These are phyloP conservation scores for Hirtodrosophila confusa DNA, from an alignment of 2,888 invertebrate species.

Conservation along the genomic window DNA sequence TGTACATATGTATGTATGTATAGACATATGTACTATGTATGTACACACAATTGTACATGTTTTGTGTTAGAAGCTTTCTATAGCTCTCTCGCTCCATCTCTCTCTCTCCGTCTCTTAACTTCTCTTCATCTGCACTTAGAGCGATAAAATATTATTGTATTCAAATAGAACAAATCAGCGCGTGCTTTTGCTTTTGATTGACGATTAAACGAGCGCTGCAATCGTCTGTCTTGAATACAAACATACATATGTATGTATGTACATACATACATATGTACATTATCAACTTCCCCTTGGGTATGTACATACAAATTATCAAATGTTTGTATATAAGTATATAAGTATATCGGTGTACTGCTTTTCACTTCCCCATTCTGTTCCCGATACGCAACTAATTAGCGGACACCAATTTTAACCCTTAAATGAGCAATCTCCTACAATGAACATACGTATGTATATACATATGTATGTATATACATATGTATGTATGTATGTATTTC, in stretches of 20 bases:
- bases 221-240: slow-evolving; percentile 7
- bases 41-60: too few relatives aligned
- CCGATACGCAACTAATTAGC: slow-evolving; percentile 37
- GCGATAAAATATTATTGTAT: slow-evolving; percentile 45
- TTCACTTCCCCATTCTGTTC: slow-evolving; percentile 18
- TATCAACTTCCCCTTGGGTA: too few relatives aligned
- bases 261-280: background rate
- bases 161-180: slow-evolving; percentile 39
- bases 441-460: too few relatives aligned
- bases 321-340: slow-evolving; percentile 1
- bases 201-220: slow-evolving; percentile 28
- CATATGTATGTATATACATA: too few relatives aligned
- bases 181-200: slow-evolving; percentile 34
- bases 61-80: too few relatives aligned
- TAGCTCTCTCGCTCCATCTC: background rate
- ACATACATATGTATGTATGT: background rate
- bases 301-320: background rate
- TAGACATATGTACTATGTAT: background rate
- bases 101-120: background rate
- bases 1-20: background rate
- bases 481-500: too few relatives aligned
- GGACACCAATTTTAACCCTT: slow-evolving; percentile 14
- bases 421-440: background rate
- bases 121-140: slow-evolving; percentile 15
- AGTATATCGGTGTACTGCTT: slow-evolving; percentile 2